phyloP scores from a whole-genome alignment of 2,797 vertebrate genomes.

The Dendrocincla tyrannina region DNA sequence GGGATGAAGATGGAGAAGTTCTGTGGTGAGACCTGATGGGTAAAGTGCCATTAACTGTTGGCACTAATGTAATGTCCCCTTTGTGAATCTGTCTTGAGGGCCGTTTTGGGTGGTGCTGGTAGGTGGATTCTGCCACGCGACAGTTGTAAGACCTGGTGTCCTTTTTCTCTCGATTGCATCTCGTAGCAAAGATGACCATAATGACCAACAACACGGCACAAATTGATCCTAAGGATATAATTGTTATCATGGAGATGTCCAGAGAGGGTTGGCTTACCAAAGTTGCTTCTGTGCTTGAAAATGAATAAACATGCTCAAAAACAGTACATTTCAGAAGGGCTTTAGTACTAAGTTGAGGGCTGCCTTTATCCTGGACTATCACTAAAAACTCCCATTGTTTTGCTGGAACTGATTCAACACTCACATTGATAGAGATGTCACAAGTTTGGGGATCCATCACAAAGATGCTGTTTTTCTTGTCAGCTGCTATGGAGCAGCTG shows the following conservation, averaged over 20 bases:
- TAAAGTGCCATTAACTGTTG: slow-evolving; percentile 90
- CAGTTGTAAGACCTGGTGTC: slow-evolving; percentile 95
- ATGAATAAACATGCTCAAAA: slow-evolving; percentile 82
- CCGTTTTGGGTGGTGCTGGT: slow-evolving; percentile 96
- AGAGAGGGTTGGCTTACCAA: slow-evolving; percentile 80
- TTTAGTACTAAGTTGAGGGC: slow-evolving; percentile 84
- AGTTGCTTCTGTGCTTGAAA: slow-evolving; percentile 81
- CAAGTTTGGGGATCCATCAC: slow-evolving; percentile 90
- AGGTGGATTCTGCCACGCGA: slow-evolving; percentile 91
- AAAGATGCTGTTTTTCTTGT: slow-evolving; percentile 89
- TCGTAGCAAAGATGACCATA: slow-evolving; percentile 94
- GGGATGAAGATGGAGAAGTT: slow-evolving; percentile 89
- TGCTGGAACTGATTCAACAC: slow-evolving; percentile 81
- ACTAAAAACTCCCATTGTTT: slow-evolving; percentile 87
- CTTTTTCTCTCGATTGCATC: slow-evolving; percentile 93
- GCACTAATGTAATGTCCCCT: slow-evolving; percentile 94
- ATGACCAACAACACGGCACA: slow-evolving; percentile 89
- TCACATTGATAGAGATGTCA: slow-evolving; percentile 90
- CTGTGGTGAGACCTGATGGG: slow-evolving; percentile 90
- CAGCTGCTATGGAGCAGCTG: slow-evolving; percentile 86
- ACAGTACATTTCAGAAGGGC: slow-evolving; percentile 84
- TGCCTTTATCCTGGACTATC: slow-evolving; percentile 90
- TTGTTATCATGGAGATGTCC: slow-evolving; percentile 93
- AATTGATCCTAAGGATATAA: slow-evolving; percentile 92
- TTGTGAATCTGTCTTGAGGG: slow-evolving; percentile 97